Percentiles rank a stretch among this genome's conserved stretches.
These are phyloP conservation scores for Leucozona laternaria DNA, from an alignment of 2,888 invertebrate genomes.

Conservation along the genomic window DNA sequence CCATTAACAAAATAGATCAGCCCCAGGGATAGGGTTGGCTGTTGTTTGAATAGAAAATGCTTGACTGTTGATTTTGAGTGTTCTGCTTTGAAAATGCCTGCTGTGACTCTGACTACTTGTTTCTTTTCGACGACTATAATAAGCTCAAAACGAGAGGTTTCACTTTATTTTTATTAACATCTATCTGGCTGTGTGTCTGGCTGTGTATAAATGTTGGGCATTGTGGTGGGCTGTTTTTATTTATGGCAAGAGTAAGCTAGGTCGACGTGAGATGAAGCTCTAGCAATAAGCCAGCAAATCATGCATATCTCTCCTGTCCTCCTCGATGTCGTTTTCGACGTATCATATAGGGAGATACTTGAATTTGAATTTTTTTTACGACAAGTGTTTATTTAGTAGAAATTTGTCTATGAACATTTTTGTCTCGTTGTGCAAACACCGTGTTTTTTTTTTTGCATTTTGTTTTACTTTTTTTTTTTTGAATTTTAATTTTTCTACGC, in stretches of 20 bases:
- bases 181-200: background rate
- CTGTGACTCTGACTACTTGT: slow-evolving; percentile 8
- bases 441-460: background rate
- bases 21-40: slow-evolving; percentile 48
- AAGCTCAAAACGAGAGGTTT: slow-evolving; percentile 27
- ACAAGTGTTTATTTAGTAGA: slow-evolving; percentile 48
- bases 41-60: slow-evolving; percentile 51
- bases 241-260: background rate
- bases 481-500: background rate
- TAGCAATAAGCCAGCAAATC: too few species aligned
- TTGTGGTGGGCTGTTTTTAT: background rate
- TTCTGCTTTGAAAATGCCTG: slow-evolving; percentile 20
- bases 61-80: slow-evolving; percentile 63
- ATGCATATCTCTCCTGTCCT: background rate
- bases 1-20: slow-evolving; percentile 65
- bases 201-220: background rate
- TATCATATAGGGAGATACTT: slow-evolving; percentile 54
- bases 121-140: background rate
- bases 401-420: slow-evolving; percentile 29
- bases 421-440: background rate
- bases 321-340: slow-evolving; percentile 30
- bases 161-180: slow-evolving; percentile 18
- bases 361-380: slow-evolving; percentile 42
- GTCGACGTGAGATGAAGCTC: slow-evolving; percentile 1
- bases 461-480: too few species aligned